A percentile compares a stretch with the other conserved stretches of the same genome.
phyloP scores from a whole-genome alignment of 2,888 invertebrate species.

The Brenthis ino region DNA sequence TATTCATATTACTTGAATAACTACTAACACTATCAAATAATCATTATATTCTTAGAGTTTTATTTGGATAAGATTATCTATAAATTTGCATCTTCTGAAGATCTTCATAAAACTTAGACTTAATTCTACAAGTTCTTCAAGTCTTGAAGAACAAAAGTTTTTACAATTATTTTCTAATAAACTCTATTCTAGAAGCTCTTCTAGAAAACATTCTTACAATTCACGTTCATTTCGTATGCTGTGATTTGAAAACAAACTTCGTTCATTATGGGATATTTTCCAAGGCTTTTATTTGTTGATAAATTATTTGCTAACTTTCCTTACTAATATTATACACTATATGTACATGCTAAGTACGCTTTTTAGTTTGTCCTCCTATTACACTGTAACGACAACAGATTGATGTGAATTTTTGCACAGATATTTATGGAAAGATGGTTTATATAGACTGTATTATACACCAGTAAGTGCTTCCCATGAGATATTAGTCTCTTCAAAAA shows the following conservation, averaged over 20 bases:
- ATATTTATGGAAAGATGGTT: no score
- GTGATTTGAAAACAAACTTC: constrained; percentile 39
- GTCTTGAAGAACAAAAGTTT: constrained; percentile 56
- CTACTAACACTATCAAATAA: no score
- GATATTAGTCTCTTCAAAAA: no score
- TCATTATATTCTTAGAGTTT: neutral
- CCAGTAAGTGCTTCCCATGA: no score
- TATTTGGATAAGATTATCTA: constrained; percentile 50
- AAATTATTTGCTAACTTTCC: no score
- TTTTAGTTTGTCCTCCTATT: no score
- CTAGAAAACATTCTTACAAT: constrained; percentile 50
- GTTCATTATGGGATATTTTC: neutral
- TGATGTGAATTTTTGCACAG: no score
- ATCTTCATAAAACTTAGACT: constrained; percentile 54
- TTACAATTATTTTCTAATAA: constrained; percentile 48
- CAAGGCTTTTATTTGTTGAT: neutral
- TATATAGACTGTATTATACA: no score
- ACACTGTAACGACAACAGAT: no score
- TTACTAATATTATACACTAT: no score
- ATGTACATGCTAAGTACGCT: no score
- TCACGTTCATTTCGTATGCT: constrained; percentile 55
- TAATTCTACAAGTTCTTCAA: constrained; percentile 57
- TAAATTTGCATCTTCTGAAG: constrained; percentile 53
- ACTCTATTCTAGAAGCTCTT: constrained; percentile 50
- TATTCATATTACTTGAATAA: no score